Conservation (phyloP, 2,797 vertebrate species). For the Bovichtus diacanthus region DNA sequence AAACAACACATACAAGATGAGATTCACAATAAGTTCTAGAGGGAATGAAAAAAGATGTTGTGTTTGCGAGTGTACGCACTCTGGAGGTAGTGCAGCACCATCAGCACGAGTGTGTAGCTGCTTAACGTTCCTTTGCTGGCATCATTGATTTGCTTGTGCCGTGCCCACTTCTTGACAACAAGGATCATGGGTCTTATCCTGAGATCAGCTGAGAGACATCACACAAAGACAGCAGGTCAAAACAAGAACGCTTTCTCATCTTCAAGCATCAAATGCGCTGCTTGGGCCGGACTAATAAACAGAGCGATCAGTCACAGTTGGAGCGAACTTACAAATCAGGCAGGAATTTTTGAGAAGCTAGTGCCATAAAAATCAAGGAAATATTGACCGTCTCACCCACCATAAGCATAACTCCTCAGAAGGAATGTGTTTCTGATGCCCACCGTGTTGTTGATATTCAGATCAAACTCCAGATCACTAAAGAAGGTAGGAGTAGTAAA, state of each 20-base stretch:
- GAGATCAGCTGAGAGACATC: conserved; percentile 88
- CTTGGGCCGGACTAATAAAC: not conserved
- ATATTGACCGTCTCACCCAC: conserved; percentile 82
- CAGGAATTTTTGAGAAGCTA: not conserved
- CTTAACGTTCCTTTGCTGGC: conserved; percentile 97
- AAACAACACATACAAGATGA: conserved; percentile 32
- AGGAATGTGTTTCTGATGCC: conserved; percentile 99
- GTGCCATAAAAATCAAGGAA: not conserved
- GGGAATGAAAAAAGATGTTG: not conserved
- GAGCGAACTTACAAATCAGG: not conserved
- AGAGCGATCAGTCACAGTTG: not conserved
- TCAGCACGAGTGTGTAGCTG: conserved; percentile 96
- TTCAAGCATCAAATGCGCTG: not conserved
- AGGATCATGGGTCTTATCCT: conserved; percentile 94
- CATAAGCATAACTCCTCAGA: conserved; percentile 92
- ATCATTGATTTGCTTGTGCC: conserved; percentile 92
- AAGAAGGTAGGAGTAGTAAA: conserved; percentile 10
- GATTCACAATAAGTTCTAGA: not conserved
- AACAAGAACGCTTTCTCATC: not conserved
- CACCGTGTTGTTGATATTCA: conserved; percentile 97
- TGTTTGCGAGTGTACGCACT: conserved; percentile 87
- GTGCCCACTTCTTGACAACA: conserved; percentile 96
- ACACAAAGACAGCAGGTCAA: conserved; percentile 6
- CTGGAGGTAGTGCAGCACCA: conserved; percentile 99
- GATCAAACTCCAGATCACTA: conserved; percentile 95